Conservation (phyloP, 1,140 invertebrate genomes). For the Odontomachus brunneus region DNA sequence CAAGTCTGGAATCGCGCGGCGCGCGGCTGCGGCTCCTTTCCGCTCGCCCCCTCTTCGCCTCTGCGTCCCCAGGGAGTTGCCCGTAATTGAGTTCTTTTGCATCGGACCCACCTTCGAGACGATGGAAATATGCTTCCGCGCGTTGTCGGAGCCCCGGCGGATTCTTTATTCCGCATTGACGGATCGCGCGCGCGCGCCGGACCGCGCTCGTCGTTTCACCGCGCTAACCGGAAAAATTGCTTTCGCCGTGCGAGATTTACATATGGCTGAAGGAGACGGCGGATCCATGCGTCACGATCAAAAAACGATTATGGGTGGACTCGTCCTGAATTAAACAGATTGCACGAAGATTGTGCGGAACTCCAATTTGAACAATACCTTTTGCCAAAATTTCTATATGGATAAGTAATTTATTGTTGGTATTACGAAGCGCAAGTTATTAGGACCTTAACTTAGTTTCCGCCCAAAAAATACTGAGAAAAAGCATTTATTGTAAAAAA, state of each 20-base stretch:
- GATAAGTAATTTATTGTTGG: no score
- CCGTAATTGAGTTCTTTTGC: constrained; percentile 77
- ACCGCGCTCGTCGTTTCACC: background rate
- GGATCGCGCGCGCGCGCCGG: background rate
- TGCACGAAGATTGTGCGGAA: background rate
- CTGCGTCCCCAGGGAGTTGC: constrained; percentile 43
- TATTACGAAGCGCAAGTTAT: no score
- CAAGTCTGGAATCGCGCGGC: constrained; percentile 61
- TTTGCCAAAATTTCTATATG: no score
- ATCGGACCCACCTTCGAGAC: constrained; percentile 48
- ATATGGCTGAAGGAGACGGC: background rate
- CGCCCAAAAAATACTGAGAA: no score
- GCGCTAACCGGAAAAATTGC: background rate
- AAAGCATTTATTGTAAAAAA: no score
- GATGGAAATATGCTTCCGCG: constrained; percentile 35
- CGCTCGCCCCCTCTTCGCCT: constrained; percentile 17
- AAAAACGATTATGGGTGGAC: background rate
- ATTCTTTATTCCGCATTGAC: constrained; percentile 37
- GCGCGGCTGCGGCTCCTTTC: constrained; percentile 42
- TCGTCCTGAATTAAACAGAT: no score
- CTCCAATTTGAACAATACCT: no score
- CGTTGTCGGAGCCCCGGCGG: background rate
- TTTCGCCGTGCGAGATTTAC: background rate
- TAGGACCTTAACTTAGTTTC: no score
- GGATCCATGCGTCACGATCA: background rate